A percentile compares a stretch with the other conserved stretches of the same genome.
Conservation (phyloP, 2,888 invertebrate genomes). For the Oegoconia quadripuncta region DNA sequence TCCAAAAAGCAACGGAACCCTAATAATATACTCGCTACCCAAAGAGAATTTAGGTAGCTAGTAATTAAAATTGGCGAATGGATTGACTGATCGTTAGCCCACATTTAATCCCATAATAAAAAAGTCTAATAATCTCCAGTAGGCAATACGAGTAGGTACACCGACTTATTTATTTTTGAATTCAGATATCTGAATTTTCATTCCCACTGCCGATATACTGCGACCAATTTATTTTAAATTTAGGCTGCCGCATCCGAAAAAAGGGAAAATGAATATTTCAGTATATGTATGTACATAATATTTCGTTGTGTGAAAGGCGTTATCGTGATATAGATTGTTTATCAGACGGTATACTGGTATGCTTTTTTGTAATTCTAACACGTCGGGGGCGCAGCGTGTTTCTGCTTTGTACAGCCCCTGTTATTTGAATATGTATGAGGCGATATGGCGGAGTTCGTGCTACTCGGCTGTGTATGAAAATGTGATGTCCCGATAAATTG, state of each 20-base stretch:
- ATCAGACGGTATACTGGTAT: conserved; percentile 45
- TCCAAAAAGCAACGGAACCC: too few relatives aligned
- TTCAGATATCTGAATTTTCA: too few relatives aligned
- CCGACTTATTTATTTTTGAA: too few relatives aligned
- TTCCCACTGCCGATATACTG: too few relatives aligned
- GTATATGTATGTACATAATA: conserved; percentile 2
- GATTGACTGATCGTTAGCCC: too few relatives aligned
- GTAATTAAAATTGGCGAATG: too few relatives aligned
- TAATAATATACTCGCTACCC: too few relatives aligned
- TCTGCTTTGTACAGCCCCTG: conserved; percentile 65
- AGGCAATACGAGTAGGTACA: too few relatives aligned
- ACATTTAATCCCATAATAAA: too few relatives aligned
- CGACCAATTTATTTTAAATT: too few relatives aligned
- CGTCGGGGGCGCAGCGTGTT: conserved; percentile 60
- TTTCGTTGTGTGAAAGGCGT: conserved; percentile 3
- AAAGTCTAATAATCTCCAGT: too few relatives aligned
- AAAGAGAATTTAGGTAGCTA: too few relatives aligned
- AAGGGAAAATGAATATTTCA: conserved; percentile 6
- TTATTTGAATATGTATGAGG: conserved; percentile 75
- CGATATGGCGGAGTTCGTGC: conserved; percentile 53
- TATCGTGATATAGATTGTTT: conserved; percentile 49
- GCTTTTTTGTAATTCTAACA: conserved; percentile 69
- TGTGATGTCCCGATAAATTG: conserved; percentile 76
- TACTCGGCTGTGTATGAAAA: conserved; percentile 68
- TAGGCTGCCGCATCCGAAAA: neutral